Evolutionary conservation across 2,888 invertebrate genomes (phyloP).

Genomic region (Agrilus mali): DNA sequence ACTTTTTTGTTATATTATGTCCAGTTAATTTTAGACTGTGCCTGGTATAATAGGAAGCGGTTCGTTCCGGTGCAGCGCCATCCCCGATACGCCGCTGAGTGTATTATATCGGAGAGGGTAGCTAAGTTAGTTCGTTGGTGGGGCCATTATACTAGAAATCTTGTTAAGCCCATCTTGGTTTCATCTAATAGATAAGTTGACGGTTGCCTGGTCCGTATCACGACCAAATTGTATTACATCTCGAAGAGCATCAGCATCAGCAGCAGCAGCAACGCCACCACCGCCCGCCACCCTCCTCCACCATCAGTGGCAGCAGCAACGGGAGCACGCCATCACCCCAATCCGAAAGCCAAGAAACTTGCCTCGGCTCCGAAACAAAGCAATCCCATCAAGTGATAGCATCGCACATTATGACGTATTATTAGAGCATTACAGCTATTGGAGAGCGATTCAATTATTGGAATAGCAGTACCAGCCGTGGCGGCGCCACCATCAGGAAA

Average conservation of each 20-base stretch:
- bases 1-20: no score
- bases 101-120: no score
- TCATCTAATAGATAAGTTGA: slow-evolving; percentile 15
- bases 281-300: no score
- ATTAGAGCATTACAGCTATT: slow-evolving; percentile 40
- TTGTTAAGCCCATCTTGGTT: slow-evolving; percentile 4
- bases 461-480: slow-evolving; percentile 33
- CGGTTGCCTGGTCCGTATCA: slow-evolving; percentile 22
- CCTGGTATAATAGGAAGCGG: no score
- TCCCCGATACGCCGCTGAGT: no score
- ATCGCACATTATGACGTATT: slow-evolving; percentile 39
- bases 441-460: slow-evolving; percentile 40
- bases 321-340: slow-evolving; percentile 14
- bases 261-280: no score
- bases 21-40: no score
- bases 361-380: slow-evolving; percentile 31
- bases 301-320: no score
- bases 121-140: no score
- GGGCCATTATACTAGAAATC: neutral
- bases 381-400: slow-evolving; percentile 37
- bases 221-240: slow-evolving; percentile 32
- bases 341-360: slow-evolving; percentile 28
- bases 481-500: slow-evolving; percentile 29
- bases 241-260: slow-evolving; percentile 4
- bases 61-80: no score